Evolutionary conservation across 2,113 vertebrate species (phyloP).

Genomic region (Psophia crepitans): DNA sequence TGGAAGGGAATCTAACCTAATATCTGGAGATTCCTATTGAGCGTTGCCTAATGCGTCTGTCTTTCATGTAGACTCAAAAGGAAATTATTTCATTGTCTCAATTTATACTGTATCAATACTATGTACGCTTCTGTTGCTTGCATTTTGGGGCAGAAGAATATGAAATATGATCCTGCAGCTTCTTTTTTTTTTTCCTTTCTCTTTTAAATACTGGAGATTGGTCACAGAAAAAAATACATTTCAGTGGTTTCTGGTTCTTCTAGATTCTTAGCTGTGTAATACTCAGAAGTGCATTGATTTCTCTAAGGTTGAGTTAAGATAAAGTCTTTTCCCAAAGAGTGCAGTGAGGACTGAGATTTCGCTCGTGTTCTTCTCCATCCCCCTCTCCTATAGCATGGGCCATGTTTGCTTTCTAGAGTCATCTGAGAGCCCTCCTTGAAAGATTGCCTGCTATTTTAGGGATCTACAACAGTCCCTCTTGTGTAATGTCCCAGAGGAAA

Average conservation of each 20-base stretch:
- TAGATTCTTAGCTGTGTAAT: background rate
- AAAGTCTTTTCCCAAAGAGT: background rate
- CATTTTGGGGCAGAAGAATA: background rate
- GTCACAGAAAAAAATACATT: background rate
- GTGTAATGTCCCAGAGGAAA: background rate
- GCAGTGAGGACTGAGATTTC: background rate
- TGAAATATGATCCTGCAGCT: accelerated
- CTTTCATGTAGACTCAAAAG: background rate
- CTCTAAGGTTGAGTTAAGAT: background rate
- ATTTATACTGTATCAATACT: background rate
- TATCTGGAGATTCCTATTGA: background rate
- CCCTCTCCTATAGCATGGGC: background rate
- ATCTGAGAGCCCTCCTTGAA: background rate
- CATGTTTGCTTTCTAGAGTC: background rate
- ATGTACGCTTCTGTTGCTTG: background rate
- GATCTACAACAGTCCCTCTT: background rate
- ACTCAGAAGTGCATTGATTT: background rate
- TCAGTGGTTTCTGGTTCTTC: background rate
- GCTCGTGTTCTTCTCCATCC: background rate
- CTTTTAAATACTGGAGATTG: background rate
- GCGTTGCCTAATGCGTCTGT: background rate
- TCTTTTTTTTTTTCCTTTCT: background rate
- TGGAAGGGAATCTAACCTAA: background rate
- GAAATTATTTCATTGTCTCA: background rate
- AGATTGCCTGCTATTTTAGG: background rate